Evolutionary conservation across 2,797 vertebrate species (phyloP), one percentile per base, ranked within the genome.

Genomic region (Amazona ochrocephala): DNA sequence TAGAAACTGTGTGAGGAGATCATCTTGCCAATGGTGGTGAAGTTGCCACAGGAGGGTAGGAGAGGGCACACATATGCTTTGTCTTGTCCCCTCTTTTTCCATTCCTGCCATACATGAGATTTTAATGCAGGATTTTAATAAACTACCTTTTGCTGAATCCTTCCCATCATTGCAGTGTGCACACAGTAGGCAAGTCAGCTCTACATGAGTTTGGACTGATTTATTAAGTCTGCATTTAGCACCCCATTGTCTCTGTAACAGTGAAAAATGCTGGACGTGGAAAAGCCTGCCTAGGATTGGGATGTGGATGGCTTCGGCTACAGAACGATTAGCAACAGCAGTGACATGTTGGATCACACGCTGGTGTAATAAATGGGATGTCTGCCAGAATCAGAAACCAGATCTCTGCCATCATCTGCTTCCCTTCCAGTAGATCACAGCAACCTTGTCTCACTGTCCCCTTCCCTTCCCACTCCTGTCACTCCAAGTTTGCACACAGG

Each of bases 391-490:
- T 11, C 10, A 73, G 83, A 37, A 73, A 8, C 7, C 58, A 54
- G 66, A 62, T 41, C 82, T n/a, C 74, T 88, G 87, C 70, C 30
- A 70, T 86, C 86, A 50, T 72, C 82, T 84, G 68, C 65, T 80
- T 50, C 64, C 53, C 79, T 20, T 34, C 11, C 51, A 37, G 65
- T 37, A 64, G 67, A 75, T 66, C 72, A 32, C 68, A 74, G 21
- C 6, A 7, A 23, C 13, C 56, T 20, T 2, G 5, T 23, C 82
- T 32, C 44, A 0, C 15, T 37, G 41, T 23, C 41, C 45, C 50
- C 47, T 73, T 30, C 44, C 62, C 45, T 67, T 12, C 20, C 30
- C 32, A 19, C 50, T 6, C 60, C 81, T 62, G 22, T 56, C 58
- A 53, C 66, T 77, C 51, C 4, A 6, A 72, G 39, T 66, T 75